phyloP scores from a whole-genome alignment of 2,888 invertebrate genomes.

The Sipha maydis region DNA sequence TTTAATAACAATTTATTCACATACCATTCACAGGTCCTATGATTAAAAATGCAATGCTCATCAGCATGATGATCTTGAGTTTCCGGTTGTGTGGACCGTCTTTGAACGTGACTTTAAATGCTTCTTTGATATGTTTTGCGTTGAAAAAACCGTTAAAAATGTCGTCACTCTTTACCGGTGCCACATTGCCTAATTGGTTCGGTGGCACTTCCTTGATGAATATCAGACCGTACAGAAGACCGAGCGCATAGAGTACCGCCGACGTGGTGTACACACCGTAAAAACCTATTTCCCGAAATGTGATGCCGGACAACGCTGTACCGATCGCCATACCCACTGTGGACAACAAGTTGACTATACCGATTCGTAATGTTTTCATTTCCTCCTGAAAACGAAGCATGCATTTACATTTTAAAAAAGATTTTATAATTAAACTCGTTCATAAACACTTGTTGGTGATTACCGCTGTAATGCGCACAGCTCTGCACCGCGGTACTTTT shows the following conservation, averaged over 20 bases:
- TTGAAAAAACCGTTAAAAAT: conserved; percentile 80
- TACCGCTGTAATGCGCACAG: too few species aligned
- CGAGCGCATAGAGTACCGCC: conserved; percentile 78
- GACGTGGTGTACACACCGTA: conserved; percentile 87
- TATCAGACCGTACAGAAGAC: conserved; percentile 79
- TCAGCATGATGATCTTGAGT: conserved; percentile 79
- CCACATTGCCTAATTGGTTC: conserved; percentile 24
- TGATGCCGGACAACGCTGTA: conserved; percentile 84
- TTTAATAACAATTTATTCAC: conserved; percentile 64
- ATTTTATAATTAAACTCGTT: too few species aligned
- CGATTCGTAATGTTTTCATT: conserved; percentile 84
- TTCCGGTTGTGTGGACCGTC: conserved; percentile 79
- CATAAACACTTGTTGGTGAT: too few species aligned
- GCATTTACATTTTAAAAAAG: too few species aligned
- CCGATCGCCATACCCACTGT: conserved; percentile 90
- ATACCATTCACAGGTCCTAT: conserved; percentile 87
- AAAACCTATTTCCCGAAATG: conserved; percentile 70
- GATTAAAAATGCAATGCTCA: conserved; percentile 85
- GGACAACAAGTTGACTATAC: conserved; percentile 87
- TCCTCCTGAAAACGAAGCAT: conserved; percentile 69
- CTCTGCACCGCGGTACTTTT: too few species aligned
- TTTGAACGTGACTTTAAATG: conserved; percentile 84
- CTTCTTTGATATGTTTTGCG: conserved; percentile 79
- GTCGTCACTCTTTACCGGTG: conserved; percentile 41
- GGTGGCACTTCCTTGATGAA: conserved; percentile 73